Percentiles rank a stretch among this genome's conserved stretches.
These are phyloP conservation scores for Pandemis corylana DNA, from an alignment of 2,888 invertebrate genomes.

Conservation along the genomic window DNA sequence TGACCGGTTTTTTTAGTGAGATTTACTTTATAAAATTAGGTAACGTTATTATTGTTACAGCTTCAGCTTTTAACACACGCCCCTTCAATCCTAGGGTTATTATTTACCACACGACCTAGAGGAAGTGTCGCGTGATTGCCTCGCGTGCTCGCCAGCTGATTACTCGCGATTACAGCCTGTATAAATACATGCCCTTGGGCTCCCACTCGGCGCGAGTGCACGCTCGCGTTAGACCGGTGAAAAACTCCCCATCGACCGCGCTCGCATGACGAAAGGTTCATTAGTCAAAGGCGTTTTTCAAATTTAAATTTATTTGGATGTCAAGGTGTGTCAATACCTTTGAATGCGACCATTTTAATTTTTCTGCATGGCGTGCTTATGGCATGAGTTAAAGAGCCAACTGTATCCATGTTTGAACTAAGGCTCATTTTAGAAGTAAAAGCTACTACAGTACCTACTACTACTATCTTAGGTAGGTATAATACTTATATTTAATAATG, in stretches of 20 bases:
- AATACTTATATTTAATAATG: too few relatives aligned
- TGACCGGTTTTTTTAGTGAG: too few relatives aligned
- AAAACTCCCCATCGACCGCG: conserved; percentile 16
- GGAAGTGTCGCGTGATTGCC: conserved; percentile 32
- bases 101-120: conserved; percentile 12
- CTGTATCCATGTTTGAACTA: too few relatives aligned
- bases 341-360: background rate
- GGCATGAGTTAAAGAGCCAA: too few relatives aligned
- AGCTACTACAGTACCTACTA: too few relatives aligned
- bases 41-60: background rate
- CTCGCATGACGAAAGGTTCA: conserved; percentile 9
- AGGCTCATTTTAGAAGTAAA: too few relatives aligned
- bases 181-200: conserved; percentile 34
- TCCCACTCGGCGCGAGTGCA: conserved; percentile 5
- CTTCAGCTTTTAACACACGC: background rate
- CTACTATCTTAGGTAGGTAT: too few relatives aligned
- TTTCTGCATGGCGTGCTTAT: too few relatives aligned
- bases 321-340: conserved; percentile 14
- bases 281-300: conserved; percentile 21
- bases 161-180: conserved; percentile 12
- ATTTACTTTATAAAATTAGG: too few relatives aligned
- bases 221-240: conserved; percentile 21
- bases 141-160: conserved; percentile 23
- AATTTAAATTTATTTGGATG: conserved; percentile 17
- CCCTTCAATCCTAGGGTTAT: background rate